These are phyloP conservation scores for Hetaerina titia DNA, from an alignment of 2,888 invertebrate species.

Conservation along the genomic window DNA sequence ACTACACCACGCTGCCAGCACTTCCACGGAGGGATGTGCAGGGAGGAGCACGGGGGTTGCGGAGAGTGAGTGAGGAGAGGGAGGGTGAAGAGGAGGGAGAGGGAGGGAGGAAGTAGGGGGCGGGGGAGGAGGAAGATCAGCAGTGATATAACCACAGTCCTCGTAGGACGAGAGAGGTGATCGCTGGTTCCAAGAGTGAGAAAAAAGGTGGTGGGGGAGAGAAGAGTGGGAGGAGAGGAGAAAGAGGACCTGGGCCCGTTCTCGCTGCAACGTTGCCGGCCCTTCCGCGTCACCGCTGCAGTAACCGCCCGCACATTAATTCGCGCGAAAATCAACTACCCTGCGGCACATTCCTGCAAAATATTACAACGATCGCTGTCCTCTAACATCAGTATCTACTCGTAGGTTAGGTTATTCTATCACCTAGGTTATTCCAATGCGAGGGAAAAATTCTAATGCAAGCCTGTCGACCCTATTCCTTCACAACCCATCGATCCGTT, in stretches of 20 bases:
- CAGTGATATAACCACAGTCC: too few relatives aligned
- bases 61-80: background rate
- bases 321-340: background rate
- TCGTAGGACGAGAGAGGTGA: constrained; percentile 1
- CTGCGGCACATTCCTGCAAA: background rate
- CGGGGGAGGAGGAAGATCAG: background rate
- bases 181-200: background rate
- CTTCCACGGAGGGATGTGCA: too few relatives aligned
- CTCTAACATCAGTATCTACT: too few relatives aligned
- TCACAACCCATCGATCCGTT: too few relatives aligned
- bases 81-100: constrained; percentile 6
- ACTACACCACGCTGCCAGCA: too few relatives aligned
- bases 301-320: too few relatives aligned
- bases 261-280: background rate
- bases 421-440: too few relatives aligned
- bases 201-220: constrained; percentile 23
- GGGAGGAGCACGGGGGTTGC: background rate
- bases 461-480: too few relatives aligned
- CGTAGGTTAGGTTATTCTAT: too few relatives aligned
- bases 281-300: too few relatives aligned
- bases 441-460: too few relatives aligned
- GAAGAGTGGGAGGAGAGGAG: background rate
- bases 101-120: background rate
- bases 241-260: background rate
- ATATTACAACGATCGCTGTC: too few relatives aligned